Evolutionary conservation across 2,113 vertebrate genomes (phyloP).

Genomic region (Eptesicus fuscus): DNA sequence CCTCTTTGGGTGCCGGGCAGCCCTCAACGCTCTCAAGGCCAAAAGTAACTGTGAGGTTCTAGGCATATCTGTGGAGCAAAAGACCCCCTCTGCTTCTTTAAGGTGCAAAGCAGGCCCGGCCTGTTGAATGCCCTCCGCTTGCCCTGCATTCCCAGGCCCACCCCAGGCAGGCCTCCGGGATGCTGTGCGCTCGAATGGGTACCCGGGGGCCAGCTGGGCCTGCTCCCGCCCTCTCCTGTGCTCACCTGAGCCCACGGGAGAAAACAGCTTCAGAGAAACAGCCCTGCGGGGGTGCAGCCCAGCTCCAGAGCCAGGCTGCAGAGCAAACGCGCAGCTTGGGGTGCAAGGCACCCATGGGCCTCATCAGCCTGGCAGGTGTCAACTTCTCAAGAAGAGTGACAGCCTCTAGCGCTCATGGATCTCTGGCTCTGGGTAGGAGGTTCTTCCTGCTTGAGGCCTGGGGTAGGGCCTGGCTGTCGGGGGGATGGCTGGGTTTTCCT

Average conservation of each 20-base stretch:
- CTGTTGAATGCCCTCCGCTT: not conserved
- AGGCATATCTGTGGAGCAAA: not conserved
- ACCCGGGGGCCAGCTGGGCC: not conserved
- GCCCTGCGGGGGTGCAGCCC: not conserved
- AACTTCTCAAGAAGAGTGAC: not conserved
- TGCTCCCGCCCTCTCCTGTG: not conserved
- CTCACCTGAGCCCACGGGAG: not conserved
- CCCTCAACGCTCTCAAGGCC: not conserved
- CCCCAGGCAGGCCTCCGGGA: not conserved
- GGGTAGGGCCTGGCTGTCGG: not conserved
- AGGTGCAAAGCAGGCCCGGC: not conserved
- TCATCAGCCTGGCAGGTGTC: not conserved
- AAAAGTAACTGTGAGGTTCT: not conserved
- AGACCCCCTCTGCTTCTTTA: not conserved
- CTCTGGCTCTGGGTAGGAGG: not conserved
- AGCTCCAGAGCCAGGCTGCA: rapidly evolving
- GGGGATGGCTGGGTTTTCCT: not conserved
- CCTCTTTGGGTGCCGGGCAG: not conserved
- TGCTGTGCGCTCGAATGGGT: not conserved
- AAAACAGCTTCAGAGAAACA: not conserved
- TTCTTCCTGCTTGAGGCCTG: not conserved
- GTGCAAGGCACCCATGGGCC: not conserved
- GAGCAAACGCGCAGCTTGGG: not conserved
- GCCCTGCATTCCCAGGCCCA: not conserved
- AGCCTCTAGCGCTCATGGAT: not conserved